Base-by-base conservation (phyloP, 2,797 vertebrate genomes). In the Triplophysa bombifrons region DNA sequence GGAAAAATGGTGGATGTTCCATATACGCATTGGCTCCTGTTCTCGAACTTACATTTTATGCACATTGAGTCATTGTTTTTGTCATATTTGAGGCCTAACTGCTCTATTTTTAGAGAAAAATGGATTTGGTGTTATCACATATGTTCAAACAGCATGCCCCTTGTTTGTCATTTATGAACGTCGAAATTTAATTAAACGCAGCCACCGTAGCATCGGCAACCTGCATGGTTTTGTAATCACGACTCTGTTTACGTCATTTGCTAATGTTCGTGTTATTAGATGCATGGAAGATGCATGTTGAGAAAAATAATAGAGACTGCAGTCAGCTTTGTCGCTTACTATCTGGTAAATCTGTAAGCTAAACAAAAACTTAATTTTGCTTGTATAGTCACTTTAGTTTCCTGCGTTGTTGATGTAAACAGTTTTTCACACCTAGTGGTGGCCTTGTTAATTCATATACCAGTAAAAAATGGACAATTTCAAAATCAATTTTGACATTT, bases 201-300 rank as follows among this genome's bases (percentile, higher is more conserved):
- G 6, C 7, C 20, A 1, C 48, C 44, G 30, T n/a, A 55, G 56
- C 12, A 2, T 20, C 20, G 58, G 69, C 77, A 65, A 66, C 69
- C 77, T 72, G 77, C 20, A 48, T 64, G 20, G 16, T 65, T 71
- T 79, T 79, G 64, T 70, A 75, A 68, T 81, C 79, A 74, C 19
- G 41, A 55, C 69, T 48, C 56, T 79, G 14, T 79, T 72, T 72
- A 56, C 38, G 27, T 66, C 46, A 4, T 34, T 51, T 38, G 69
- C 22, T 73, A 80, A 73, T 80, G 61, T 80, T 80, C 13, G 19
- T 56, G 60, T 79, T 72, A 63, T 64, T 72, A 72, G 46, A 46
- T 76, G 63, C 53, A 30, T 77, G 53, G 38, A 3, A 69, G 41
- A 48, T 55, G 58, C 67, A 53, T 48, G 60, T 9, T 7, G 58